phyloP scores from a whole-genome alignment of 2,888 invertebrate genomes.

The Drosophila fungiperda region DNA sequence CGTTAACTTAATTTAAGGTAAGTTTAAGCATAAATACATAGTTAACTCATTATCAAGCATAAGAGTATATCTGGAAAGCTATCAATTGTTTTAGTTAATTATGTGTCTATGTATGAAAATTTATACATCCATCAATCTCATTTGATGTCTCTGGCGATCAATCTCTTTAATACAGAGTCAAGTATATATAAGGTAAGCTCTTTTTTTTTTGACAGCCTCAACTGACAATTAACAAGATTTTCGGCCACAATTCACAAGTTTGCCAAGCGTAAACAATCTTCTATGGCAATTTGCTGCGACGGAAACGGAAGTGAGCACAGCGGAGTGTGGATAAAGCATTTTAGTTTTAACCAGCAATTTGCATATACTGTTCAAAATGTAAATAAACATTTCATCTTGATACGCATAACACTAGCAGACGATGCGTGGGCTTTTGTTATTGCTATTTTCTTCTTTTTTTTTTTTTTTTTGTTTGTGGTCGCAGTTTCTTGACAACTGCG shows the following conservation, averaged over 20 bases:
- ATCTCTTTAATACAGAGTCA: background rate
- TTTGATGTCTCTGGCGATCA: background rate
- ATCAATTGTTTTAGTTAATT: background rate
- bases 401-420: constrained; percentile 58
- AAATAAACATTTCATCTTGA: constrained; percentile 54
- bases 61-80: background rate
- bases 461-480: constrained; percentile 13
- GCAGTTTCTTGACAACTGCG: constrained; percentile 46
- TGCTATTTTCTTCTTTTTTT: background rate
- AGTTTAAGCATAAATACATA: background rate
- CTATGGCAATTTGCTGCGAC: constrained; percentile 30
- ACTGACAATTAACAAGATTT: constrained; percentile 59
- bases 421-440: constrained; percentile 47
- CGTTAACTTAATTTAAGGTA: background rate
- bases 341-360: constrained; percentile 37
- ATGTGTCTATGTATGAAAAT: background rate
- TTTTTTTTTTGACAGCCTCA: constrained; percentile 14
- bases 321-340: constrained; percentile 10
- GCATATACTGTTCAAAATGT: constrained; percentile 65
- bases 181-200: constrained; percentile 38
- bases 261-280: constrained; percentile 41
- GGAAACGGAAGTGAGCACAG: constrained; percentile 53
- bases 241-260: constrained; percentile 33
- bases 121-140: background rate
- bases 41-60: background rate